Conservation (phyloP, 2,888 invertebrate species). For the Calliopum simillimum region DNA sequence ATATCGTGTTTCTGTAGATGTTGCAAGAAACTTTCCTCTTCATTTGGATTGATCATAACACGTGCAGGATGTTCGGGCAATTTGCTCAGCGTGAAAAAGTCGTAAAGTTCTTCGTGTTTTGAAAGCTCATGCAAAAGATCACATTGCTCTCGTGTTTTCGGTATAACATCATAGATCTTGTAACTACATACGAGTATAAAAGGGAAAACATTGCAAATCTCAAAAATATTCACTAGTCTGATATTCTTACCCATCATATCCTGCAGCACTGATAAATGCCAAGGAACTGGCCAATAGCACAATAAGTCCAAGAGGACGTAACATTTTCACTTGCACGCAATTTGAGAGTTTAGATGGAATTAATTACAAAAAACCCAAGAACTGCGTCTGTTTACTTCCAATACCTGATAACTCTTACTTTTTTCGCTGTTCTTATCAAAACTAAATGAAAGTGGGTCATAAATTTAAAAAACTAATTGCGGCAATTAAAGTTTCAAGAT, state of each 20-base stretch:
- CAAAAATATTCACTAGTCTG: not conserved
- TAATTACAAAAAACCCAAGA: too few relatives aligned
- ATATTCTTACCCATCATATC: conserved; percentile 48
- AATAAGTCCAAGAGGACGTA: conserved; percentile 42
- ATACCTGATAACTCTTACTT: too few relatives aligned
- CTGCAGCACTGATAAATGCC: conserved; percentile 33
- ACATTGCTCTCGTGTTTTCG: conserved; percentile 44
- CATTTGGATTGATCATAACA: conserved; percentile 55
- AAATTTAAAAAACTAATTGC: too few relatives aligned
- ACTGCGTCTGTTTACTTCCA: too few relatives aligned
- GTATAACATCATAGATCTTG: conserved; percentile 27
- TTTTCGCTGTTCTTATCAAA: too few relatives aligned
- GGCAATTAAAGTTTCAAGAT: too few relatives aligned
- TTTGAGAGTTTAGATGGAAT: too few relatives aligned
- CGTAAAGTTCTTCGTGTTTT: conserved; percentile 49
- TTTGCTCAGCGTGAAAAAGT: conserved; percentile 54
- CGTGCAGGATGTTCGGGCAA: conserved; percentile 47
- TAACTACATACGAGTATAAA: not conserved
- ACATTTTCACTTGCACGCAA: conserved; percentile 43
- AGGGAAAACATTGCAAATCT: not conserved
- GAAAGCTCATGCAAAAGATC: conserved; percentile 49
- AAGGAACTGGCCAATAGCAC: conserved; percentile 45
- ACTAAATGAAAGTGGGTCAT: too few relatives aligned
- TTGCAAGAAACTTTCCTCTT: conserved; percentile 47
- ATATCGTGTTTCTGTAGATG: conserved; percentile 46